Conservation (phyloP, 2,888 invertebrate genomes). For the Heliconius sara region DNA sequence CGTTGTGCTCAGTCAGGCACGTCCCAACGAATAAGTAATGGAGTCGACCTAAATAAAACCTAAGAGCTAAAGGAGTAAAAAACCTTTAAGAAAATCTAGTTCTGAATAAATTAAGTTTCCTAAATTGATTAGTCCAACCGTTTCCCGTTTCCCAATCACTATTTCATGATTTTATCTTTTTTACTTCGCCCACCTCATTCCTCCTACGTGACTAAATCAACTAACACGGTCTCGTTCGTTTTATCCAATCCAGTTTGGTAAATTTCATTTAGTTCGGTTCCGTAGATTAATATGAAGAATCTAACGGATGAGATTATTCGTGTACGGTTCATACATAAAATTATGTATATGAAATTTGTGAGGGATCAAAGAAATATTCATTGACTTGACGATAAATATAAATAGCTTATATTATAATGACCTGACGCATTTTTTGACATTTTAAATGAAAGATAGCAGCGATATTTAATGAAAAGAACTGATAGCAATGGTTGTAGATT, state of each 20-base stretch:
- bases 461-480: not conserved
- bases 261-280: conserved; percentile 15
- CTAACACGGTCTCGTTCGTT: conserved; percentile 12
- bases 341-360: not conserved
- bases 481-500: not conserved
- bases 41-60: not conserved
- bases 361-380: conserved; percentile 1
- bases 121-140: conserved; percentile 11
- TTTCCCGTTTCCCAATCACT: conserved; percentile 9
- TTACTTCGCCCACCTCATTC: conserved; percentile 14
- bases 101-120: conserved; percentile 5
- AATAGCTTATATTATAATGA: not conserved
- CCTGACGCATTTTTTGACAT: not conserved
- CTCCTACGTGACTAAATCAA: conserved; percentile 19
- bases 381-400: not conserved
- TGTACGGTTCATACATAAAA: not conserved
- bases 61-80: not conserved
- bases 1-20: not conserved
- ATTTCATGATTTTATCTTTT: conserved; percentile 1
- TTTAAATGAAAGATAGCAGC: not conserved
- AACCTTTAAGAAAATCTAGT: not conserved
- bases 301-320: not conserved
- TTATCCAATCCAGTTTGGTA: conserved; percentile 13
- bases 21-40: not conserved
- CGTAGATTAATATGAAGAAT: conserved; percentile 4